These are phyloP conservation scores for Microctonus aethiopoides DNA, from an alignment of 2,888 invertebrate species.

Conservation along the genomic window DNA sequence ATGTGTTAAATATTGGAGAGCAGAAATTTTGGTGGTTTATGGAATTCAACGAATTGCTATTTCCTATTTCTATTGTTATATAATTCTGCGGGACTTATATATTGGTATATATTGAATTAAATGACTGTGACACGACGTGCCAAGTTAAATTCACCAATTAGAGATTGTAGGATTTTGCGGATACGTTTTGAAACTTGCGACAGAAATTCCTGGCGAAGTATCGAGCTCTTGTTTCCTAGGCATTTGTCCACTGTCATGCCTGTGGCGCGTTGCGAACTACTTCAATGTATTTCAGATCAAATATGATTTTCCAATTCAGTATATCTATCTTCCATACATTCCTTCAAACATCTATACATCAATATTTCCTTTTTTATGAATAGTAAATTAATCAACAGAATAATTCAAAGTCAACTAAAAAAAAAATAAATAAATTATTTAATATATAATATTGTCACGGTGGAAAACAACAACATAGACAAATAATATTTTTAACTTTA, in stretches of 20 bases:
- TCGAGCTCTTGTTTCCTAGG: conserved; percentile 52
- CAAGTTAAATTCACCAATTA: conserved; percentile 62
- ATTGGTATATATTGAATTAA: conserved; percentile 31
- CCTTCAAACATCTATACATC: not conserved
- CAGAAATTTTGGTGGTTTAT: not conserved
- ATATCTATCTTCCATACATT: too few species aligned
- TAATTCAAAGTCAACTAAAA: too few species aligned
- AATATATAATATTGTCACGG: not conserved
- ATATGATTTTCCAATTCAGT: too few species aligned
- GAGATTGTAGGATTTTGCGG: conserved; percentile 62
- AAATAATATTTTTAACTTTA: not conserved
- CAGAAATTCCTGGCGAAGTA: conserved; percentile 61
- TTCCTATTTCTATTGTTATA: not conserved
- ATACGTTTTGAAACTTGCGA: conserved; percentile 53
- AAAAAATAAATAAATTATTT: not conserved
- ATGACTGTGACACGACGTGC: conserved; percentile 36
- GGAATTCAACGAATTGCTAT: not conserved
- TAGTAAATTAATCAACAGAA: too few species aligned
- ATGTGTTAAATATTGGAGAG: too few species aligned
- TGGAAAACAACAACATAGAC: not conserved
- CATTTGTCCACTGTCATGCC: conserved; percentile 59
- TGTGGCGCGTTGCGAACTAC: conserved; percentile 49
- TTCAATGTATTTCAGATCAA: too few species aligned
- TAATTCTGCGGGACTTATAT: conserved; percentile 31
- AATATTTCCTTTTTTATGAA: too few species aligned